Base-by-base conservation (phyloP, 2,888 invertebrate species). In the Loripinus fragilis region DNA sequence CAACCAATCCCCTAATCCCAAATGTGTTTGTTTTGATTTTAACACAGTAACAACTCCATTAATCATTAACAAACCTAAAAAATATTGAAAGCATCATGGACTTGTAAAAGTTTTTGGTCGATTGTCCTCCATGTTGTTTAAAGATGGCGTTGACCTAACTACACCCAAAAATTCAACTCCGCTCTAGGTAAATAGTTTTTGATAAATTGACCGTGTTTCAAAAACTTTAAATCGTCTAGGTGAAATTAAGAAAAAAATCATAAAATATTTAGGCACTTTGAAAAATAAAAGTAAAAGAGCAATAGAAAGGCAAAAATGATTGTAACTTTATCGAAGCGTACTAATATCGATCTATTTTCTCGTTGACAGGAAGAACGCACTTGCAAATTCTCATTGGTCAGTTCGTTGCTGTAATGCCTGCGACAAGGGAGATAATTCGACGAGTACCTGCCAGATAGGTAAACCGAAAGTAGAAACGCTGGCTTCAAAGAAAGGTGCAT, bases 91-190 rank as follows among this genome's bases (percentile, higher is more conserved):
- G 15, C 7, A 15, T 33, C 33, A n/a, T 52, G 52, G 25, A 7
- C 74, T 74, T 15, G 23, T 12, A n/a, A 52, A 52, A 7, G 25
- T 52, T 52, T 45, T 52, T 25, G 52, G 33, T 55, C 73, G 10
- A 74, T 69, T 74, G 77, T 88, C 90, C 86, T 81, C 89, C 89
- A 89, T 89, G 86, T 90, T 90, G 90, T 90, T 90, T 90, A 89
- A 89, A 89, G 81, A 89, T 90, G 89, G 90, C 89, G 88, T 78
- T 78, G 42, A 75, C 72, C 80, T 76, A 41, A 74, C 25, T 25
- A 52, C 52, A 25, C 3, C 7, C 23, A 8, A 17, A 20, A 20
- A 7, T 25, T 25, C 10, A 23, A 20, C 23, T 8, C 52, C 25
- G n/a, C 25, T 20, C 3, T 8, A 7, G 8, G 41, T 2, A 65